Percentiles rank a stretch among this genome's conserved stretches.
Evolutionary conservation across 2,113 vertebrate species (phyloP).

Genomic region (Pterocles gutturalis): DNA sequence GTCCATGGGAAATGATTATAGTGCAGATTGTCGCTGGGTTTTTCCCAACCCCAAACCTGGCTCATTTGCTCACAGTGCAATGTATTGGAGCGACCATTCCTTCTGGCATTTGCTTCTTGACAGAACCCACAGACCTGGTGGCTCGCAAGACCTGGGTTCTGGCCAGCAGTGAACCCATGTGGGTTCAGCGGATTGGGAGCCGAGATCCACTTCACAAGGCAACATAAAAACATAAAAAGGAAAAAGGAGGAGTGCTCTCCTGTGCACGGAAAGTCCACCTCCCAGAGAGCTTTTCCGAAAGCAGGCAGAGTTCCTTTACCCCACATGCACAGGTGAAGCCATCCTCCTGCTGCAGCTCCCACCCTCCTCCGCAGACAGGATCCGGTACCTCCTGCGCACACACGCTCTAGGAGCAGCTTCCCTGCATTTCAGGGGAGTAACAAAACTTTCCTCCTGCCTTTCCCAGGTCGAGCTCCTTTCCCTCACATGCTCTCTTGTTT

Average conservation of each 20-base stretch:
- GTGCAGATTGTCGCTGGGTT: not conserved
- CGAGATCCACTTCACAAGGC: not conserved
- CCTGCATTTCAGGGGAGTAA: rapidly evolving
- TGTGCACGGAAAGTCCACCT: not conserved
- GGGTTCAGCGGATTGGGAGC: not conserved
- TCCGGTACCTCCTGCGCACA: rapidly evolving
- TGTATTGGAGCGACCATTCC: not conserved
- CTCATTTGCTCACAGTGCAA: not conserved
- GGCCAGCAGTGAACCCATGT: not conserved
- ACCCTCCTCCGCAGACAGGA: not conserved
- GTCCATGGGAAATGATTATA: not conserved
- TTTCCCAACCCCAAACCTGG: not conserved
- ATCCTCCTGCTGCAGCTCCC: not conserved
- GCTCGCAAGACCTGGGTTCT: not conserved
- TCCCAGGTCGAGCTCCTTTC: slow-evolving; percentile 15
- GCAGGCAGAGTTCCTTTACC: not conserved
- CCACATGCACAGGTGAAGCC: not conserved
- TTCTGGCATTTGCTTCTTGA: not conserved
- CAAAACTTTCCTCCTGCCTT: not conserved
- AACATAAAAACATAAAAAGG: not conserved
- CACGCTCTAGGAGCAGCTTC: not conserved
- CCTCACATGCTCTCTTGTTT: slow-evolving; percentile 55
- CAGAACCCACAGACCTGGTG: not conserved
- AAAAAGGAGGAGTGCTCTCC: not conserved
- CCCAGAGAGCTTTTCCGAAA: not conserved